Base-by-base conservation (phyloP, 2,797 vertebrate genomes). In the Apogon talboti region DNA sequence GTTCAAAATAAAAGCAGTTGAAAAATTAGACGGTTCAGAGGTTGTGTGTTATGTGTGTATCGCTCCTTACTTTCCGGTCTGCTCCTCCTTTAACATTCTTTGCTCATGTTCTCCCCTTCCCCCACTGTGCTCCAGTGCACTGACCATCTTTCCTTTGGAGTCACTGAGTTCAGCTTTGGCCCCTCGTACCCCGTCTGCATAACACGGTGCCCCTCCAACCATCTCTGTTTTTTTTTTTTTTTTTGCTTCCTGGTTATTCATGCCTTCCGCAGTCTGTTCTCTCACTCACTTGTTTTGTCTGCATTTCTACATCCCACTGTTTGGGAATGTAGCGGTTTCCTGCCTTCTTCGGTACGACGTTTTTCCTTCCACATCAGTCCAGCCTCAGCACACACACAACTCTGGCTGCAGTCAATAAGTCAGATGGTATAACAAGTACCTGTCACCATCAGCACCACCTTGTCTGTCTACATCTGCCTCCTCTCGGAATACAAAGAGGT, bases 141-240 rank as follows among this genome's bases (percentile, higher is more conserved):
- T 51, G 73, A 75, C 71, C 41, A 40, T 72, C 76, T 55, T 71
- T 74, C 49, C 71, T 28, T 37, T 50, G 47, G 66, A 73, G 81
- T 86, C 87, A 80, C 6, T 54, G 70, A 73, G 87, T 83, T 86
- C 78, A 84, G 69, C 53, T 44, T 47, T 62, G 67, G 79, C 63
- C 70, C 76, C 76, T 7, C 64, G 61, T 49, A 69, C 54, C 77
- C 71, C 16, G 4, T 68, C 62, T 18, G 15, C 59, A 71, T 80
- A 70, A 85, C 78, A 66, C 41, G 58, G 66, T 50, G 53, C 66
- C 76, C 48, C 68, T 58, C 44, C 71, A 79, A 55, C 51, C 78
- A 66, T 65, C 62, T 37, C 44, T 30, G 64, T 56, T 16, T 48
- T 43, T 28, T 45, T 57, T 35, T 70, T 18, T 42, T n/a, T 33